Conservation (phyloP, 2,113 vertebrate species). For the Montifringilla adamsi region DNA sequence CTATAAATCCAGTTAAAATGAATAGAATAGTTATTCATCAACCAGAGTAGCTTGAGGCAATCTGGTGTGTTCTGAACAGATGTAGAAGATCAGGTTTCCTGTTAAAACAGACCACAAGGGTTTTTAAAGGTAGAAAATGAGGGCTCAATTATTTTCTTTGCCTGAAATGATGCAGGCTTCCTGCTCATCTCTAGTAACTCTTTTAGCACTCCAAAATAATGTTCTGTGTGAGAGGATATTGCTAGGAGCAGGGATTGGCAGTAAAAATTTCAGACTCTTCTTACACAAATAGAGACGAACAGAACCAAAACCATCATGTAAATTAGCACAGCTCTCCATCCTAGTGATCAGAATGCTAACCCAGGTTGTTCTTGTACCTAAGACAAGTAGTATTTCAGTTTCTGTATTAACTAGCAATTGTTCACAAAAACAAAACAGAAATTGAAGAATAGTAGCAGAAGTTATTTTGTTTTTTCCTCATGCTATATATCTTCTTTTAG, state of each 20-base stretch:
- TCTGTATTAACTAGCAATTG: background rate
- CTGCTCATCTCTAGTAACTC: background rate
- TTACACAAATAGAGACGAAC: background rate
- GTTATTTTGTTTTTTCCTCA: background rate
- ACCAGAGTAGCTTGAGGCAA: background rate
- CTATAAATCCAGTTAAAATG: slow-evolving; percentile 4
- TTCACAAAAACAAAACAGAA: background rate
- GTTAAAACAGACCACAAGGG: background rate
- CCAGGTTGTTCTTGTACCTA: background rate
- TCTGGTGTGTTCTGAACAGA: slow-evolving; percentile 4
- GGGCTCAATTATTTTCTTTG: background rate
- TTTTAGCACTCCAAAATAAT: background rate
- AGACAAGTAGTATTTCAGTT: background rate
- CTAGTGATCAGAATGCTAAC: background rate
- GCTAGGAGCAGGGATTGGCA: background rate
- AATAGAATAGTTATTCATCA: slow-evolving; percentile 1
- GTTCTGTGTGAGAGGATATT: background rate
- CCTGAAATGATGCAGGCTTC: background rate
- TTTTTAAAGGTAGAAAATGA: background rate
- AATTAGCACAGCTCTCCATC: background rate
- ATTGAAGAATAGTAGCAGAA: background rate
- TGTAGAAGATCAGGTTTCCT: slow-evolving; percentile 12
- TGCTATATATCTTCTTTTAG: background rate
- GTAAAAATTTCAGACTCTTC: background rate
- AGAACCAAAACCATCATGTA: background rate